phyloP scores from a whole-genome alignment of 2,888 invertebrate species.

The Imbricaverruca yamaguchii region DNA sequence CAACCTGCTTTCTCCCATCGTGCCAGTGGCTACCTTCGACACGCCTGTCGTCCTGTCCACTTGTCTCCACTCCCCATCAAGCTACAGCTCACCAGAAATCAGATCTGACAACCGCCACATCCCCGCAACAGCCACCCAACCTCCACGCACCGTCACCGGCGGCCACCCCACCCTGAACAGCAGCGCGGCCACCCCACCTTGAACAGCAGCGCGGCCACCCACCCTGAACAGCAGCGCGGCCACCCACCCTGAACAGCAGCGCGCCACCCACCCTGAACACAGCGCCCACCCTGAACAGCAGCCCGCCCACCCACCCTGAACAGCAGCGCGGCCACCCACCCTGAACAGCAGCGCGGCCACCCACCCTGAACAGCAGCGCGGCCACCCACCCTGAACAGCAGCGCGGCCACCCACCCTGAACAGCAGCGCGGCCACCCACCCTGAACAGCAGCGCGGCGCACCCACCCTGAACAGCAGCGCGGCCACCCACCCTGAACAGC shows the following conservation, averaged over 20 bases:
- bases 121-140: no score
- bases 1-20: no score
- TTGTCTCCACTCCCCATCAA: no score
- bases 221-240: slow-evolving; percentile 46
- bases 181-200: slow-evolving; percentile 45
- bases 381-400: slow-evolving; percentile 47
- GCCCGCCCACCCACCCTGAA: no score
- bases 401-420: slow-evolving; percentile 46
- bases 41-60: no score
- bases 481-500: slow-evolving; percentile 45
- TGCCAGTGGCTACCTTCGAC: no score
- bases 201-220: slow-evolving; percentile 45
- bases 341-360: slow-evolving; percentile 45
- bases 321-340: slow-evolving; percentile 45
- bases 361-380: slow-evolving; percentile 46
- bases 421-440: slow-evolving; percentile 45
- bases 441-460: slow-evolving; percentile 45
- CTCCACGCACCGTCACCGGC: no score
- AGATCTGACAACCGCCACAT: no score
- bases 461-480: slow-evolving; percentile 46
- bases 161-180: slow-evolving; percentile 41
- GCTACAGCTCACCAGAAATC: no score
- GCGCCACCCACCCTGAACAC: no score
- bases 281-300: slow-evolving; percentile 47
- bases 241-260: slow-evolving; percentile 46